Percentiles rank a stretch among this genome's conserved stretches.
These are phyloP conservation scores for Drosophila kohkoa DNA, from an alignment of 1,140 invertebrate species.

Conservation along the genomic window DNA sequence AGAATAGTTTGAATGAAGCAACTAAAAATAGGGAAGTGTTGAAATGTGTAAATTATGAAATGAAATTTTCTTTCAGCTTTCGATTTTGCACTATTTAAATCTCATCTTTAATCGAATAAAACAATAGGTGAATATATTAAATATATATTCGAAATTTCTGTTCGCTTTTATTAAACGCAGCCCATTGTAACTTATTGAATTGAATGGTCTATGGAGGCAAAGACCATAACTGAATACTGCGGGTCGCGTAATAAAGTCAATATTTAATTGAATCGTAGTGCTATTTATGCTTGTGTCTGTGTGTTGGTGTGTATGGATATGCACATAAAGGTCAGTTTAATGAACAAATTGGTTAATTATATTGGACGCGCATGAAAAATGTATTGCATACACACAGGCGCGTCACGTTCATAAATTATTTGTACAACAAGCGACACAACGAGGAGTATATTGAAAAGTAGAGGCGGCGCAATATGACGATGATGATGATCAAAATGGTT, in stretches of 20 bases:
- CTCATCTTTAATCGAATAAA: too few species aligned
- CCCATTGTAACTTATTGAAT: conserved; percentile 50
- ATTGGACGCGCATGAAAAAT: conserved; percentile 49
- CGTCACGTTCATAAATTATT: conserved; percentile 25
- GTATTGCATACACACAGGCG: conserved; percentile 43
- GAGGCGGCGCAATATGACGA: conserved; percentile 3
- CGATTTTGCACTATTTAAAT: too few species aligned
- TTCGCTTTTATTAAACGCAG: too few species aligned
- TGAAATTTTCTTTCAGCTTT: background rate
- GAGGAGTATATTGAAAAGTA: conserved; percentile 11
- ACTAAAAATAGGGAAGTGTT: background rate
- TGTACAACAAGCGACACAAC: background rate
- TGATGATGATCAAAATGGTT: conserved; percentile 17
- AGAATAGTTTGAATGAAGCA: background rate
- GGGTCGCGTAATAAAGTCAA: conserved; percentile 64
- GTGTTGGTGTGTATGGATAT: background rate
- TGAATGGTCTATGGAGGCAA: conserved; percentile 22
- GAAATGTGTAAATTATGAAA: background rate
- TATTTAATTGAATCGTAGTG: conserved; percentile 74
- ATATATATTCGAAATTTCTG: too few species aligned
- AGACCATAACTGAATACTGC: conserved; percentile 34
- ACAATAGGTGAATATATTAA: too few species aligned
- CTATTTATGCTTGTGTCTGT: conserved; percentile 45
- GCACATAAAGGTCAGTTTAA: conserved; percentile 76
- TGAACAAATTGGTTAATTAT: conserved; percentile 80